Base-by-base conservation (phyloP, 2,797 vertebrate genomes). In the Harpagifer antarcticus region DNA sequence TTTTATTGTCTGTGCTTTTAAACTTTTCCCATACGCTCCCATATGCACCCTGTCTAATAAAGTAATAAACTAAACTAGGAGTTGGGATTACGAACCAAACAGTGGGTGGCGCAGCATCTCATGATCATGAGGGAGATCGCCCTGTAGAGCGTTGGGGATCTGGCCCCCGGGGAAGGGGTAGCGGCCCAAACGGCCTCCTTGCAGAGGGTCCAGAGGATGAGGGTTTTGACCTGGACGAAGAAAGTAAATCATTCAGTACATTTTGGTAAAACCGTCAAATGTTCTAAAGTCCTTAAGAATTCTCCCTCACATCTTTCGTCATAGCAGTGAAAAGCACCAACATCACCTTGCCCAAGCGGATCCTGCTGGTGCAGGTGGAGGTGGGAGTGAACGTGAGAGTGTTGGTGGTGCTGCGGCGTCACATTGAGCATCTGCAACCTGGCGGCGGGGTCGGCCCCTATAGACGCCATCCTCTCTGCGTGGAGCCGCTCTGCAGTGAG, bases 361-460 rank as follows among this genome's bases (percentile, higher is more conserved):
- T 99, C 98, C 94, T 99, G 98, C 89, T 99, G 98, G 90, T 99
- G 98, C 77, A 99, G 96, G 93, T 99, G 98, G 64, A 99, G 95
- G 92, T 99, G 98, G 0, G 98, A 99, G 94, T 99, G 98, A 93
- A 99, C 98, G 92, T 99, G 98, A 1, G 98, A 99, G 85, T 99
- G 98, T 83, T 99, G 98, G 92, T 99, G 98, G 59, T 99, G 98
- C 91, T 99, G 98, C 0, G 98, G 98, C 0, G 98, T 99, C 72
- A 99, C 98, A 17, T 98, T 99, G 90, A 99, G 98, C 98, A 99
- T 98, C 94, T 99, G 98, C 57, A 99, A 96, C 75, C 98, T 94
- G 1, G 96, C 94, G 74, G 98, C 94, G 0, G 97, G 98, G 89
- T 99, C 98, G 0, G 95, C 94, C 2, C 96, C 91, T 73, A 99